phyloP scores from a whole-genome alignment of 2,113 vertebrate species.

The Xiphophorus maculatus region DNA sequence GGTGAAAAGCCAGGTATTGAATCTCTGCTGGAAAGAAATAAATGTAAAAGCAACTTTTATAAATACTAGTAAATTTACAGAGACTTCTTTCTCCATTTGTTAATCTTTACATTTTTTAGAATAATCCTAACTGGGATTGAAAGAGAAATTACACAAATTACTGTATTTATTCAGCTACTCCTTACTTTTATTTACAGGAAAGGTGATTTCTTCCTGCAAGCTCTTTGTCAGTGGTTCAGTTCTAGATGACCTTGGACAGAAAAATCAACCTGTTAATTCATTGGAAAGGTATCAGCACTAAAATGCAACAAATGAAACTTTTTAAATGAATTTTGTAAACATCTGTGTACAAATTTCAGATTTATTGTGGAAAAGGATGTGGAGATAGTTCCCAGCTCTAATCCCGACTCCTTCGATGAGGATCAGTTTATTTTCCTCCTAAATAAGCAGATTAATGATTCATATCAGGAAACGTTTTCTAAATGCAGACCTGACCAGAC shows the following conservation, averaged over 20 bases:
- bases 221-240: slow-evolving; percentile 63
- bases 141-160: neutral
- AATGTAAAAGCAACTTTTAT: too few species aligned
- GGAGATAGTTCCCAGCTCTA: slow-evolving; percentile 53
- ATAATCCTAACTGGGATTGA: neutral
- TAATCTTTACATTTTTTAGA: neutral
- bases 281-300: slow-evolving; percentile 66
- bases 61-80: too few species aligned
- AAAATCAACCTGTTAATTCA: slow-evolving; percentile 7
- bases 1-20: too few species aligned
- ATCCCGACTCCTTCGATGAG: slow-evolving; percentile 57
- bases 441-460: slow-evolving; percentile 11
- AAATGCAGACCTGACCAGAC: slow-evolving; percentile 30
- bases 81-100: too few species aligned
- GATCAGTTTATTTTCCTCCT: slow-evolving; percentile 43
- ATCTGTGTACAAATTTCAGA: slow-evolving; percentile 42
- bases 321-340: neutral
- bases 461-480: slow-evolving; percentile 62
- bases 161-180: neutral
- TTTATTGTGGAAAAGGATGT: slow-evolving; percentile 26
- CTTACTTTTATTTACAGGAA: slow-evolving; percentile 50
- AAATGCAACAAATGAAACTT: neutral
- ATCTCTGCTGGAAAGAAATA: too few species aligned
- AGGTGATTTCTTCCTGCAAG: slow-evolving; percentile 62
- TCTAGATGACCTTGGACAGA: slow-evolving; percentile 59